Evolutionary conservation across 2,888 invertebrate species (phyloP), one percentile per base, ranked within the genome.

Genomic region (Notocelia uddmanniana): DNA sequence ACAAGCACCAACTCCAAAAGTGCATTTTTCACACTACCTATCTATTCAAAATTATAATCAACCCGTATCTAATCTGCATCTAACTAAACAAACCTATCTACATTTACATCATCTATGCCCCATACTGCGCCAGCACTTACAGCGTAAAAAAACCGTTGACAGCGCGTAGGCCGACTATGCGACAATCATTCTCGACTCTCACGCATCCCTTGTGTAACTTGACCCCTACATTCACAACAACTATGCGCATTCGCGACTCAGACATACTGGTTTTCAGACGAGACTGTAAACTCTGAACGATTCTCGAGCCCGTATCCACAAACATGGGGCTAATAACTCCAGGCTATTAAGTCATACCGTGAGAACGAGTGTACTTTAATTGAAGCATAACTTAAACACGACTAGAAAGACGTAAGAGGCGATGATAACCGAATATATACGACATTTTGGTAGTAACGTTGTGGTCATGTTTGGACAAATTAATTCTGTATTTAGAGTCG

Each of bases 321-420:
- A 71, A 67, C 71, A 71, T 34, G n/a, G 26, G 50, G 23, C 48
- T 52, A 50, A 41, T 78, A 77, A 77, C 76, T 75, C 77, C 66
- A 18, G 68, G 72, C 69, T 69, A 75, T 75, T 76, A 77, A 76
- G 73, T 74, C 73, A 75, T 76, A 79, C 55, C 73, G 70, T 75
- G 74, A 73, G 74, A 74, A 68, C 26, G 23, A 11, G 66, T 66
- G 52, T 55, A 66, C 13, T 66, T 41, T 55, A 66, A 57, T 66
- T 55, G 55, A 66, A 54, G 62, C 62, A 48, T 18, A 31, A 54
- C 23, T 15, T 26, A 19, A 11, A 60, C 11, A 13, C n/a, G 23
- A 54, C n/a, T 37, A 34, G 37, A 52, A 37, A 15, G 52, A 52
- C 63, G 31, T 31, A 26, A 31, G 18, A 10, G 10, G 23, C 19